These are phyloP conservation scores for Echinarachnius parma DNA, from an alignment of 53 echinoderm and acorn worm species.

Conservation along the genomic window DNA sequence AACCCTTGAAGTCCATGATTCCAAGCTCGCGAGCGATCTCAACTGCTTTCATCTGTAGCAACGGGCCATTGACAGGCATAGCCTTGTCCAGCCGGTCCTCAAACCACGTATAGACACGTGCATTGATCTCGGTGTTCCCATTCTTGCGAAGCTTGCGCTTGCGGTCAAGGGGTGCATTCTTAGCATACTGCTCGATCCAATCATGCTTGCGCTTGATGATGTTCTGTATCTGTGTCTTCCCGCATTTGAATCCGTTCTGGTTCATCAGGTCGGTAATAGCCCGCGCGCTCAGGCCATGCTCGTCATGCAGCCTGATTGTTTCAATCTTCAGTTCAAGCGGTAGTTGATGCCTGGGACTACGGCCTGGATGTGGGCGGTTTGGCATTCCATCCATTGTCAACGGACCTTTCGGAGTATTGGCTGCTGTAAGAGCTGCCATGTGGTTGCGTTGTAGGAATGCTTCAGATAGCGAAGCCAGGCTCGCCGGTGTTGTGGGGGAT, in stretches of 20 bases:
- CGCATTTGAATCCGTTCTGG: conserved; percentile 27
- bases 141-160: conserved; percentile 43
- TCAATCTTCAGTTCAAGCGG: conserved; percentile 55
- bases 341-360: too few species aligned
- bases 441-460: too few species aligned
- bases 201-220: conserved; percentile 41
- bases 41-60: conserved; percentile 43
- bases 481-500: too few species aligned
- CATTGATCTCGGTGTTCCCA: conserved; percentile 48
- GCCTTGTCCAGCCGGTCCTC: conserved; percentile 4
- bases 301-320: conserved; percentile 26
- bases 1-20: conserved; percentile 41
- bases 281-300: conserved; percentile 36
- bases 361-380: too few species aligned
- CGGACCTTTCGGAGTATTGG: too few species aligned
- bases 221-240: conserved; percentile 61
- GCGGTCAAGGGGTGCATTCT: conserved; percentile 20
- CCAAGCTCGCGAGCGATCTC: conserved; percentile 45
- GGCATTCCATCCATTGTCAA: too few species aligned
- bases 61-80: conserved; percentile 23
- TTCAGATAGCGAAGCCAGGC: too few species aligned
- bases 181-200: conserved; percentile 20
- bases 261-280: conserved; percentile 23
- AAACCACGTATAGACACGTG: conserved; percentile 44
- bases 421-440: too few species aligned